Evolutionary conservation across 2,797 vertebrate genomes (phyloP), one percentile per base, ranked within the genome.

Genomic region (Chelmon rostratus): DNA sequence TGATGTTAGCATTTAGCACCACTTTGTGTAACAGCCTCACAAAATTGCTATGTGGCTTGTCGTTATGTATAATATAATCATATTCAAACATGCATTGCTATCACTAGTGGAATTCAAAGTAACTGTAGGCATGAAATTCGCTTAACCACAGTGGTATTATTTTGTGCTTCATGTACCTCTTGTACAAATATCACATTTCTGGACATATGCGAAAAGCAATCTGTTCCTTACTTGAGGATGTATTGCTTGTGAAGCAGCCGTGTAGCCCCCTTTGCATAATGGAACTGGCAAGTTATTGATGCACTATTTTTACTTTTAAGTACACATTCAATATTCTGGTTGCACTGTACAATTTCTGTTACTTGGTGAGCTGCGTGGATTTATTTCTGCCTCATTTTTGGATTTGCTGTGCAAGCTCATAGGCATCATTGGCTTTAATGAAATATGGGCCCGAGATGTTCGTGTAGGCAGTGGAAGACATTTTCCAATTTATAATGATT

Each of bases 401-500:
- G n/a, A 82, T 86, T 81, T 79, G 71, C 78, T 68, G 67, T 78
- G 68, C 61, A 78, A 64, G 76, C 80, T 85, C 56, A 72, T 50
- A 72, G 74, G 76, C 59, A 82, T 85, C 82, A 75, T 78, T 83
- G 66, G 40, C 67, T 90, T 69, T 83, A 79, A 88, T 82, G 75
- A 88, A 89, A 82, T 65, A 78, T 74, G 66, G 68, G 47, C 33
- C 33, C 23, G 57, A 70, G 54, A 65, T 83, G 31, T 78, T 70
- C 4, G 13, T 83, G 70, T 75, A 78, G 56, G 57, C 76, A 79
- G 74, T 11, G 9, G 3, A 68, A 74, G 69, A 81, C 25, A 63
- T 18, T 40, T 73, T 69, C 80, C 63, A 83, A 69, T 87, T 85
- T 57, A 75, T 68, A 82, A 83, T 78, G 74, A 79, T 80, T 89